Conservation (phyloP, 2,888 invertebrate species). For the Diachrysia chrysitis region DNA sequence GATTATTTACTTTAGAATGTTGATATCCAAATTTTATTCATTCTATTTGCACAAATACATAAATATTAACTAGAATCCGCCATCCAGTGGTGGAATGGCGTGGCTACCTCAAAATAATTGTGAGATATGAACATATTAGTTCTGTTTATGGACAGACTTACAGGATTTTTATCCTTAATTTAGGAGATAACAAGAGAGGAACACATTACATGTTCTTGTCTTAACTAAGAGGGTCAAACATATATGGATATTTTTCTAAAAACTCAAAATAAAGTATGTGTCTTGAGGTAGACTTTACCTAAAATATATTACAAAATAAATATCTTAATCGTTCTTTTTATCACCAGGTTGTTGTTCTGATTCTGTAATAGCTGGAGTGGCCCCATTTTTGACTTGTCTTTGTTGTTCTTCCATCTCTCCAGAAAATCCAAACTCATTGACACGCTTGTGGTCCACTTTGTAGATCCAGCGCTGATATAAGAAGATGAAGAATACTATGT, state of each 20-base stretch:
- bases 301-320: conserved; percentile 40
- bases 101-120: conserved; percentile 17
- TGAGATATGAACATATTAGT: conserved; percentile 5
- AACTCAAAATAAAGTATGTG: conserved; percentile 30
- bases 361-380: conserved; percentile 77
- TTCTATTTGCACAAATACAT: conserved; percentile 24
- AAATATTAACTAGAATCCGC: conserved; percentile 16
- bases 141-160: background rate
- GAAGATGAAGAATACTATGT: conserved; percentile 99
- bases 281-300: conserved; percentile 37
- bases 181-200: background rate
- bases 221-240: no score
- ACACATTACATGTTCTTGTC: background rate
- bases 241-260: conserved; percentile 6
- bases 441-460: conserved; percentile 97
- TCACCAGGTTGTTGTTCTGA: conserved; percentile 71
- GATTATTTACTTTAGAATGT: conserved; percentile 21
- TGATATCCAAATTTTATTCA: conserved; percentile 15
- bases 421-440: conserved; percentile 99
- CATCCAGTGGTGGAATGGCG: conserved; percentile 9
- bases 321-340: conserved; percentile 84
- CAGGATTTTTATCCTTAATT: background rate
- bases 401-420: conserved; percentile 95
- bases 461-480: conserved; percentile 99
- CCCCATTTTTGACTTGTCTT: conserved; percentile 74